These are phyloP conservation scores for Todus mexicanus DNA, from an alignment of 2,797 vertebrate genomes.

Conservation along the genomic window DNA sequence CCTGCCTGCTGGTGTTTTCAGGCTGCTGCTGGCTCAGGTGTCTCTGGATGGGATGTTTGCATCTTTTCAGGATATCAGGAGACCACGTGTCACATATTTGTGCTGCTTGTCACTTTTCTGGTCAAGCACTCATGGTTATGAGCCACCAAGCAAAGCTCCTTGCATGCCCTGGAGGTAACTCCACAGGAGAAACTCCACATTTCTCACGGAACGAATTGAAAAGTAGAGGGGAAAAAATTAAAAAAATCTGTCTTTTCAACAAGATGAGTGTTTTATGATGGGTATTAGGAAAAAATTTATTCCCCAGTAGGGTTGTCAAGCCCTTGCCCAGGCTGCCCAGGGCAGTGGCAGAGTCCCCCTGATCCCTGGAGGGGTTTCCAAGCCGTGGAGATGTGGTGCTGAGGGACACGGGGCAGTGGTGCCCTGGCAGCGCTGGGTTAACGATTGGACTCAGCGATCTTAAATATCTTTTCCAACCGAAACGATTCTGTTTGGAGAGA, in stretches of 20 bases:
- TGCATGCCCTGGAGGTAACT: background rate
- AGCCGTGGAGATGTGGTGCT: background rate
- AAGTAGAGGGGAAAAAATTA: too few relatives aligned
- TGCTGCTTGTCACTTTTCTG: background rate
- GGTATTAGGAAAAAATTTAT: background rate
- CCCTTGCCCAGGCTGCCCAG: background rate
- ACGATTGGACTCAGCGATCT: background rate
- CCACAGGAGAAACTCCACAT: too few relatives aligned
- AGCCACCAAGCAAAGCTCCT: fast-evolving
- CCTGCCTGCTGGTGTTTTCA: background rate
- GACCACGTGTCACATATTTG: background rate
- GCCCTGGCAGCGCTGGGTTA: background rate
- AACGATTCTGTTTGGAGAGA: background rate
- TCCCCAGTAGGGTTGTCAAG: background rate
- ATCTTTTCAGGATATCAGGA: background rate
- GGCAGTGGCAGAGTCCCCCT: background rate
- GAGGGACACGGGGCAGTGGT: background rate
- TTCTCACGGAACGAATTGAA: too few relatives aligned
- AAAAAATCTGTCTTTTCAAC: too few relatives aligned
- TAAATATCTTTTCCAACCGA: background rate
- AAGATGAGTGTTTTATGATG: background rate
- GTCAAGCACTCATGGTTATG: background rate
- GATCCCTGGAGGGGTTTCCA: background rate
- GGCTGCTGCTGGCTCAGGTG: background rate
- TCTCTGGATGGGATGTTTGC: background rate